Percentiles rank a stretch among this genome's conserved stretches.
phyloP scores from a whole-genome alignment of 2,797 vertebrate genomes.

The Steatocranus sp. region DNA sequence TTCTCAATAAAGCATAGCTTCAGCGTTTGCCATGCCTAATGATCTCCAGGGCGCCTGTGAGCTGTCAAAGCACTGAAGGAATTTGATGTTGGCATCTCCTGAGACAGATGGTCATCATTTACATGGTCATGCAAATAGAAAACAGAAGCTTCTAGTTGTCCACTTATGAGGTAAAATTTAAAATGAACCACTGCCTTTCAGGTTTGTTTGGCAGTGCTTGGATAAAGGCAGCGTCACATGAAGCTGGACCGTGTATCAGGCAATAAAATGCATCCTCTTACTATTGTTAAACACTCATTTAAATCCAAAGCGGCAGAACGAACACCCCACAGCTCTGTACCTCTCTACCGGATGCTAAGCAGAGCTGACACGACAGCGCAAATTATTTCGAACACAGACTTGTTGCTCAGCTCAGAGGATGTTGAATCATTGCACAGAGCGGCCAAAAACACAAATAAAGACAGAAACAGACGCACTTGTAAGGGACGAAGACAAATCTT shows the following conservation, averaged over 20 bases:
- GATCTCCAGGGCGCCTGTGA: conserved; percentile 3
- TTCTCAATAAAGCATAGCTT: conserved; percentile 1
- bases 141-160: not conserved
- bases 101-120: not conserved
- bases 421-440: not conserved
- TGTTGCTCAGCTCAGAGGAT: conserved; percentile 41
- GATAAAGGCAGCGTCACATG: not conserved
- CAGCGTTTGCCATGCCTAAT: conserved; percentile 11
- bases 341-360: not conserved
- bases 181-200: conserved; percentile 8
- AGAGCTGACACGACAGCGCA: not conserved
- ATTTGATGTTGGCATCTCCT: not conserved
- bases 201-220: not conserved
- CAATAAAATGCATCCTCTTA: not conserved
- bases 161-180: conserved; percentile 55
- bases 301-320: not conserved
- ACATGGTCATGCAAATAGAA: not conserved
- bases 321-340: not conserved
- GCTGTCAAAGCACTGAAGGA: not conserved
- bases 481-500: not conserved
- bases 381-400: conserved; percentile 14
- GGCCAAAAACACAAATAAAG: not conserved
- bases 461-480: not conserved
- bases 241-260: not conserved
- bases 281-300: not conserved